Evolutionary conservation across 2,113 vertebrate genomes (phyloP).

Genomic region (Myotis lucifugus): DNA sequence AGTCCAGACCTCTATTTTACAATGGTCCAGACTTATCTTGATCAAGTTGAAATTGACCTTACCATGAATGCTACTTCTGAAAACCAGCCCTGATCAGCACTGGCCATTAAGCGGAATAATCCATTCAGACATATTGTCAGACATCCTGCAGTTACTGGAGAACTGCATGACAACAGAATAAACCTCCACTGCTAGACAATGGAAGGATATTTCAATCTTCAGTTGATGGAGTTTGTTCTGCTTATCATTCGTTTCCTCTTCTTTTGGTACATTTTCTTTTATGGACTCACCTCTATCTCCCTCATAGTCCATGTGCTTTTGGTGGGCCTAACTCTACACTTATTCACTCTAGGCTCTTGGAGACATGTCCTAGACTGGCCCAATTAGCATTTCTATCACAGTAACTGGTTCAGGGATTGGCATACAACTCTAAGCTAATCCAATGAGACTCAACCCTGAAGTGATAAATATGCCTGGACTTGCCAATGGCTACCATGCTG

Average conservation of each 20-base stretch:
- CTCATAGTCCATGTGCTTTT: not conserved
- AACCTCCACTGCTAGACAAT: not conserved
- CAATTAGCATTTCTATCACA: not conserved
- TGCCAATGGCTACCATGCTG: not conserved
- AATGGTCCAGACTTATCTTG: not conserved
- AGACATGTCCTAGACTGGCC: not conserved
- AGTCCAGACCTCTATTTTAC: conserved; percentile 11
- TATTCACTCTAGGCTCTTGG: not conserved
- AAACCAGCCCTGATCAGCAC: not conserved
- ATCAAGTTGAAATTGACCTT: conserved; percentile 2
- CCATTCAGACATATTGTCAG: not conserved
- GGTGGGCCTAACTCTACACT: not conserved
- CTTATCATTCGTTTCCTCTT: not conserved
- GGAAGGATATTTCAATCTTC: not conserved
- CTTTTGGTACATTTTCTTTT: not conserved
- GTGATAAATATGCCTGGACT: not conserved
- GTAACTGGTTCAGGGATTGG: not conserved
- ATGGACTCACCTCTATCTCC: not conserved
- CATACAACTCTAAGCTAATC: not conserved
- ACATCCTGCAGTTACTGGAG: not conserved
- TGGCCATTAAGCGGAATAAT: not conserved
- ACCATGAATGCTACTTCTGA: not conserved
- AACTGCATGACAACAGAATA: not conserved
- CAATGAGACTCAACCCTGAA: not conserved
- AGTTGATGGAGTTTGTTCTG: not conserved